Conservation (phyloP, 1,140 invertebrate species). For the Drosophila navojoa region DNA sequence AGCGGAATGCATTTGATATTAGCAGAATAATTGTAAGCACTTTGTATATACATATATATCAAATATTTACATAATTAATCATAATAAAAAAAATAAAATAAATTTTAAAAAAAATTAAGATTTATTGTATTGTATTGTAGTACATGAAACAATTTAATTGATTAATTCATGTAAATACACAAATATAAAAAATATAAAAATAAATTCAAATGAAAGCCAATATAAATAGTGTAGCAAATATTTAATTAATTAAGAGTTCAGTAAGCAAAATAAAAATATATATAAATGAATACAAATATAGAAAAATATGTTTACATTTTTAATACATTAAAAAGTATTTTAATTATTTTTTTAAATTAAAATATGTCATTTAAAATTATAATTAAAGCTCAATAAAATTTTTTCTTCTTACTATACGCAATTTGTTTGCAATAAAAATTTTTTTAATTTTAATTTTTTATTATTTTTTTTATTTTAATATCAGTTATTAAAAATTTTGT, state of each 20-base stretch:
- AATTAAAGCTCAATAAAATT: not conserved
- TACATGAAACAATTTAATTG: conserved; percentile 18
- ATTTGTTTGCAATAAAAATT: too few relatives aligned
- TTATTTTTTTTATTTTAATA: too few relatives aligned
- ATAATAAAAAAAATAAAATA: conserved; percentile 11
- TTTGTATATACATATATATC: conserved; percentile 39
- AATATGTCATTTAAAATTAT: not conserved
- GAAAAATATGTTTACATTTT: not conserved
- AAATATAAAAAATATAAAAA: conserved; percentile 5
- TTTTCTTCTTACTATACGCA: too few relatives aligned
- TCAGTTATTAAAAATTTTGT: too few relatives aligned
- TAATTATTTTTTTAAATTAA: not conserved
- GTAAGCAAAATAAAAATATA: not conserved
- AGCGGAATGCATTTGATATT: conserved; percentile 22
- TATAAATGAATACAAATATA: not conserved
- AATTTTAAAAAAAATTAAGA: not conserved
- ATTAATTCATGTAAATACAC: conserved; percentile 52
- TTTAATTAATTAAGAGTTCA: not conserved
- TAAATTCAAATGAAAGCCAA: not conserved
- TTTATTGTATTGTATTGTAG: conserved; percentile 9
- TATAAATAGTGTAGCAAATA: not conserved
- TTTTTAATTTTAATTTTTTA: not conserved
- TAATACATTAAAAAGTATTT: not conserved
- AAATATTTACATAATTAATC: conserved; percentile 27
- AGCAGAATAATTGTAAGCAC: conserved; percentile 32